Conservation (phyloP, 92 coral and sea anemone species). For the Phymanthus crucifer region DNA sequence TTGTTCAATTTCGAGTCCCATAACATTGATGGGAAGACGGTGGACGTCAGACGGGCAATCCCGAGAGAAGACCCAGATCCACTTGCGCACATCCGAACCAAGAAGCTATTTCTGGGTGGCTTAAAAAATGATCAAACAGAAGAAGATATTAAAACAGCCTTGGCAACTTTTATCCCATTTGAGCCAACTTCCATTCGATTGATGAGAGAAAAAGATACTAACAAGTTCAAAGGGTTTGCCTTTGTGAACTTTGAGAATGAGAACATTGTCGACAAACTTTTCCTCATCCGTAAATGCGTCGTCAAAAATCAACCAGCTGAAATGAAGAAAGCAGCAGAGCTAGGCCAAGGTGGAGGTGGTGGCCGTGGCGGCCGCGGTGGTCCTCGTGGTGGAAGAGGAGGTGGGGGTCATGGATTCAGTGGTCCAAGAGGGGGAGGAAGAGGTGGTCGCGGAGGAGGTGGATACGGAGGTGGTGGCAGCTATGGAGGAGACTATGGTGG, state of each 20-base stretch:
- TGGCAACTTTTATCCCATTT: conserved; percentile 61
- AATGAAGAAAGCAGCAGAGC: conserved; percentile 90
- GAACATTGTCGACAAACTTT: conserved; percentile 89
- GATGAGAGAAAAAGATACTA: conserved; percentile 53
- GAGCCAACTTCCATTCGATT: conserved; percentile 58
- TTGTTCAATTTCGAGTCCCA: conserved; percentile 52
- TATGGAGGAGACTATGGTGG: conserved; percentile 37
- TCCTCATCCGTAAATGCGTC: conserved; percentile 61
- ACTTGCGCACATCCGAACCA: conserved; percentile 72
- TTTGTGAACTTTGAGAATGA: conserved; percentile 77
- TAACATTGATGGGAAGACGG: conserved; percentile 63
- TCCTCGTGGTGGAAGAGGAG: conserved; percentile 54
- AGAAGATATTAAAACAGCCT: conserved; percentile 58
- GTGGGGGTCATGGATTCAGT: conserved; percentile 53
- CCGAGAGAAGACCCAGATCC: conserved; percentile 88
- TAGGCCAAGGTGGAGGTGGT: conserved; percentile 55
- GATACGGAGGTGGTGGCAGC: conserved; percentile 28
- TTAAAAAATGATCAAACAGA: conserved; percentile 69
- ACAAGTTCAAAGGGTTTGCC: conserved; percentile 64
- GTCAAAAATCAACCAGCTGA: conserved; percentile 70
- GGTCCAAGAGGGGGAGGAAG: conserved; percentile 52
- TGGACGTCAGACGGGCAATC: conserved; percentile 85
- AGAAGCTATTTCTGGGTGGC: conserved; percentile 93
- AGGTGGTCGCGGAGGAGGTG: conserved; percentile 48
- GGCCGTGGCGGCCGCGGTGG: conserved; percentile 63